These are phyloP conservation scores for Bergia puertoricense DNA, from an alignment of 92 coral and sea anemone genomes.

Conservation along the genomic window DNA sequence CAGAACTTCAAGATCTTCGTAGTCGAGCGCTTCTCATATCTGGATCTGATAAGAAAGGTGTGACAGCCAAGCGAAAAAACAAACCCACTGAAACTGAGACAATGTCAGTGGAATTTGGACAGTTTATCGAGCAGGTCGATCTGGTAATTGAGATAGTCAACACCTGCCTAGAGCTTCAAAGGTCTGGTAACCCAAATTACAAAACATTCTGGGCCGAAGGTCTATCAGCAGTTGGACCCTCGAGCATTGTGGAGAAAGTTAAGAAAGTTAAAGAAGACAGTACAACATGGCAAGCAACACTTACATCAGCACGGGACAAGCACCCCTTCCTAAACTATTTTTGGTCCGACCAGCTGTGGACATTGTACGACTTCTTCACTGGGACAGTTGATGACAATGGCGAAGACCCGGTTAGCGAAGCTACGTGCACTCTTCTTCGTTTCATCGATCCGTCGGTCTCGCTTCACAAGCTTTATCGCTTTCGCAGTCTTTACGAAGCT, in stretches of 20 bases:
- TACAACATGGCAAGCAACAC: slow-evolving; percentile 38
- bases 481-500: neutral
- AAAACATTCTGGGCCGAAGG: slow-evolving; percentile 14
- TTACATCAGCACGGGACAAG: slow-evolving; percentile 42
- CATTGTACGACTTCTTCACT: slow-evolving; percentile 45
- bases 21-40: slow-evolving; percentile 55
- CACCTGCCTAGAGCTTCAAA: slow-evolving; percentile 29
- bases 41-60: slow-evolving; percentile 29
- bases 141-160: slow-evolving; percentile 40
- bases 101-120: slow-evolving; percentile 20
- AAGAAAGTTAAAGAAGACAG: slow-evolving; percentile 43
- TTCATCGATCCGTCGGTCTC: neutral
- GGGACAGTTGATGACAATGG: neutral
- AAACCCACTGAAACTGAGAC: neutral
- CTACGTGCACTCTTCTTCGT: slow-evolving; percentile 18
- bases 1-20: slow-evolving; percentile 57
- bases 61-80: neutral
- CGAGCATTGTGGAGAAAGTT: slow-evolving; percentile 19
- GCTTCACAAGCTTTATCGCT: slow-evolving; percentile 13
- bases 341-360: slow-evolving; percentile 51
- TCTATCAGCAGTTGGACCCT: slow-evolving; percentile 14
- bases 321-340: slow-evolving; percentile 45
- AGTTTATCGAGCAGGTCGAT: slow-evolving; percentile 52
- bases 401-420: neutral
- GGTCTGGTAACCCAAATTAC: slow-evolving; percentile 48